Conservation (phyloP, 2,888 invertebrate genomes). For the Elmis aenea region DNA sequence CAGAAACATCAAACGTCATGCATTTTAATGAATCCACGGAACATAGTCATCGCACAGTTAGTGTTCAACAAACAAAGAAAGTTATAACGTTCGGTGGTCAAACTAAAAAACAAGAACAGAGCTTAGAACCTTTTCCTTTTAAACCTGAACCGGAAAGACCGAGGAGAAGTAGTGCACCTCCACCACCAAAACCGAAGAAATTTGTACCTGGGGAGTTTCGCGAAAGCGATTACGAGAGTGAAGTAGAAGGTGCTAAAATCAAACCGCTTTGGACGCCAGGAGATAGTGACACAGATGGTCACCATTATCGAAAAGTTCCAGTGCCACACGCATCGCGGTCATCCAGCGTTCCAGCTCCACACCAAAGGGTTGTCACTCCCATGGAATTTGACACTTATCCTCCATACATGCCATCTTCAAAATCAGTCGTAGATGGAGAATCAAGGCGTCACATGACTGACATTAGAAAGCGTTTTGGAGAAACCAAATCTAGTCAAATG, state of each 20-base stretch:
- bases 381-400: slow-evolving; percentile 58
- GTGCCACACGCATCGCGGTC: slow-evolving; percentile 52
- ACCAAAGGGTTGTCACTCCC: slow-evolving; percentile 53
- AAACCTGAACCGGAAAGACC: slow-evolving; percentile 45
- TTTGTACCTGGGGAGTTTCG: slow-evolving; percentile 61
- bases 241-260: slow-evolving; percentile 57
- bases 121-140: slow-evolving; percentile 48
- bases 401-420: slow-evolving; percentile 44
- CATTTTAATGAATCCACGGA: slow-evolving; percentile 67
- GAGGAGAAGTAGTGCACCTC: slow-evolving; percentile 42
- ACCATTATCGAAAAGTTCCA: slow-evolving; percentile 57
- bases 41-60: slow-evolving; percentile 59
- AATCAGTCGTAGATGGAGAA: slow-evolving; percentile 24
- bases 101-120: slow-evolving; percentile 32
- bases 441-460: slow-evolving; percentile 17
- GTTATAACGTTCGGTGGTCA: slow-evolving; percentile 63
- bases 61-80: slow-evolving; percentile 64
- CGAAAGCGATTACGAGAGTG: slow-evolving; percentile 68
- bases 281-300: slow-evolving; percentile 54
- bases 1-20: slow-evolving; percentile 65
- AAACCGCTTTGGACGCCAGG: slow-evolving; percentile 61
- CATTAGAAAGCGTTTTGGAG: slow-evolving; percentile 31
- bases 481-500: slow-evolving; percentile 34
- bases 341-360: slow-evolving; percentile 49
- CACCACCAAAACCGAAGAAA: slow-evolving; percentile 58